These are phyloP conservation scores for Melikaiella ostensackeni DNA, from an alignment of 2,888 invertebrate species.

Conservation along the genomic window DNA sequence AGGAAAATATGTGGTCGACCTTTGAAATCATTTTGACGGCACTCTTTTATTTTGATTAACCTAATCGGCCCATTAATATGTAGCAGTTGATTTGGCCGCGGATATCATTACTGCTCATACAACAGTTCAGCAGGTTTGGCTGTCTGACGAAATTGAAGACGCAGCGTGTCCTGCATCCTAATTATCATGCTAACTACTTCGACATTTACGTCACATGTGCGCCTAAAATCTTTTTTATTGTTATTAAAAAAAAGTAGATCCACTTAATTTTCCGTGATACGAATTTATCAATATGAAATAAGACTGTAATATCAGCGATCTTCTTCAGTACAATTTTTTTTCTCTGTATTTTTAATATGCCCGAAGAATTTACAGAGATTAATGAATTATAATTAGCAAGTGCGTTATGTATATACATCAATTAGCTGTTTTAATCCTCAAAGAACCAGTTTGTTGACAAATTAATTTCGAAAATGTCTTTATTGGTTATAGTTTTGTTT, in stretches of 20 bases:
- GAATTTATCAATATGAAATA: slow-evolving; percentile 3
- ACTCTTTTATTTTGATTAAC: slow-evolving; percentile 49
- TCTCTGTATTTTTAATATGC: not conserved
- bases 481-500: not conserved
- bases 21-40: not conserved
- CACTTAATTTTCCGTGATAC: slow-evolving; percentile 34
- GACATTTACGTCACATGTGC: slow-evolving; percentile 51
- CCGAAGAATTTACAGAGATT: not conserved
- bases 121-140: slow-evolving; percentile 50
- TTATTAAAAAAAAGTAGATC: slow-evolving; percentile 17
- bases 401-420: not conserved
- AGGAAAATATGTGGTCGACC: not conserved
- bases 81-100: slow-evolving; percentile 62
- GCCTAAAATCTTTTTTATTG: slow-evolving; percentile 47
- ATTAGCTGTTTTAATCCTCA: not conserved
- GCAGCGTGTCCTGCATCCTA: slow-evolving; percentile 61
- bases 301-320: not conserved
- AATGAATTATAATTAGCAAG: not conserved
- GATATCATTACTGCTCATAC: slow-evolving; percentile 47
- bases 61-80: slow-evolving; percentile 70
- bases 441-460: not conserved
- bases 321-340: not conserved
- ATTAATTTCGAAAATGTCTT: not conserved
- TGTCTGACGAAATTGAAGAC: slow-evolving; percentile 62
- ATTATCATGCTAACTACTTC: slow-evolving; percentile 51